These are phyloP conservation scores for Uloborus plumipes DNA, from an alignment of 2,888 invertebrate genomes.

Conservation along the genomic window DNA sequence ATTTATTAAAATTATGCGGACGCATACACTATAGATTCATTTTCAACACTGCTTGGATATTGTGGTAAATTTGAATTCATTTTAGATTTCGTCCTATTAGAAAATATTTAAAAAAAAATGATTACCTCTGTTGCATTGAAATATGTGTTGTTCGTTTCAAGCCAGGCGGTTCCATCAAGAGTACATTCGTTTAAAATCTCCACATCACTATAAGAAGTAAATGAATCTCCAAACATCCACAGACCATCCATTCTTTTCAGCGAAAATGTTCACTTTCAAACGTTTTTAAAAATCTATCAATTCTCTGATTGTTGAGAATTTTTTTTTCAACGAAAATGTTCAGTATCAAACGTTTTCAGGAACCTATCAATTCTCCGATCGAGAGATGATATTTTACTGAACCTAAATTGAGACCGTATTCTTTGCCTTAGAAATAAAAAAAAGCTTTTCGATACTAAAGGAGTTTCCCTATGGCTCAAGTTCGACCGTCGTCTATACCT, in stretches of 20 bases:
- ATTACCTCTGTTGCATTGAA: conserved; percentile 29
- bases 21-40: no score
- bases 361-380: conserved; percentile 23
- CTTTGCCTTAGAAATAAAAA: conserved; percentile 42
- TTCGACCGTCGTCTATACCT: conserved; percentile 28
- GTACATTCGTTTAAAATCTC: conserved; percentile 19
- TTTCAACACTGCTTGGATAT: no score
- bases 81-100: no score
- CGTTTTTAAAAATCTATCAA: conserved; percentile 34
- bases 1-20: no score
- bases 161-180: conserved; percentile 11
- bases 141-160: conserved; percentile 25
- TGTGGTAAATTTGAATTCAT: no score
- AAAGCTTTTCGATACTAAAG: conserved; percentile 40
- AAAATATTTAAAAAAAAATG: no score
- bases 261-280: conserved; percentile 54
- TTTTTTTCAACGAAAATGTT: not conserved
- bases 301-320: conserved; percentile 2
- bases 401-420: conserved; percentile 24
- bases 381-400: conserved; percentile 1
- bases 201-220: conserved; percentile 12
- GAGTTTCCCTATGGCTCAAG: conserved; percentile 10
- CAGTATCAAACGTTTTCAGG: conserved; percentile 47
- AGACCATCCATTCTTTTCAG: conserved; percentile 29
- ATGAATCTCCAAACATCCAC: conserved; percentile 22